Evolutionary conservation across 2,113 vertebrate genomes (phyloP), one percentile per base, ranked within the genome.

Genomic region (Aptenodytes patagonicus): DNA sequence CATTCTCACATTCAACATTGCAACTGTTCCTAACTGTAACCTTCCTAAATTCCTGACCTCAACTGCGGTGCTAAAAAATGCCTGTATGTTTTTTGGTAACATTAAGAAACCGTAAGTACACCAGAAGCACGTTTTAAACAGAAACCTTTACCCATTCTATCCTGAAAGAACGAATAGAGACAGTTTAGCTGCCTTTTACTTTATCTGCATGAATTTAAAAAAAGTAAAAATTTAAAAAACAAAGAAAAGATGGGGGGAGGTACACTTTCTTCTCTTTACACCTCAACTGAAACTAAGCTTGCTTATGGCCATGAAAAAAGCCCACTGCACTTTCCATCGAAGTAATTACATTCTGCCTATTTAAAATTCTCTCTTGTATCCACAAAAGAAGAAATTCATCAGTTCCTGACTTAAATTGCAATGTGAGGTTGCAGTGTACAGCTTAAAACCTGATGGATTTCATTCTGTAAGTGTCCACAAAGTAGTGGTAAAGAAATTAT

Each of bases 281-380:
- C 19, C 79, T 88, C n/a, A 66, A 38, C 34, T 91, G 77, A 82
- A 94, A 71, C 31, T 44, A 82, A 89, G 64, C 22, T 47, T 13
- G 3, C 66, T 54, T 64, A 69, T 7, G 21, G 75, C 47, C 72
- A 60, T 36, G 58, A 65, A 21, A 89, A 81, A 82, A 85, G 34
- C 16, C n/a, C 69, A 60, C 3, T 79, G 72, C 13, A 47, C 54
- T 70, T 73, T 79, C 61, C 52, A 95, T 79, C 66, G 62, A 80
- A 87, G 47, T 89, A 94, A 95, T 87, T 86, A 72, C 92, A 83
- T 83, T 93, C 70, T 77, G 34, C 36, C 66, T 51, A 51, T 84
- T 95, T 94, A 92, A 95, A 95, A 95, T 94, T 78, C 83, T 94
- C 52, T 94, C 69, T 88, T 60, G 62, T 25, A 90, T 13, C n/a